Conservation (phyloP, 2,888 invertebrate genomes). For the Artemia sinica region DNA sequence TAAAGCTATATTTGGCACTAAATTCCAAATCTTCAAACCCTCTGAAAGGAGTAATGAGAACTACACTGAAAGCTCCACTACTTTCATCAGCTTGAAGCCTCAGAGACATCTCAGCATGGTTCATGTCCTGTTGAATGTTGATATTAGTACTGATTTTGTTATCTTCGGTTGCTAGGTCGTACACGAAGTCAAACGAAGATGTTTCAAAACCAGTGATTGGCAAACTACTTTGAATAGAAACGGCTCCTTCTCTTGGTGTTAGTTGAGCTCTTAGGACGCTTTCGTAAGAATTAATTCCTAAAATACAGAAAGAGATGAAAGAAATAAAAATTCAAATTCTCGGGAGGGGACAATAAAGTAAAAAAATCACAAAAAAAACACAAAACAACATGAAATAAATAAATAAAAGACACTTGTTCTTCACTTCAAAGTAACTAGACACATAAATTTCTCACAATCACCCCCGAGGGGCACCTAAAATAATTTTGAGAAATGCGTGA, state of each 20-base stretch:
- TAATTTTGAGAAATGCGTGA: no score
- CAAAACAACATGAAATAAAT: no score
- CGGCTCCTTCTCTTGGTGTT: not conserved
- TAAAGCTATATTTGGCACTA: conserved; percentile 2
- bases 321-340: no score
- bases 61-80: not conserved
- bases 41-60: conserved; percentile 22
- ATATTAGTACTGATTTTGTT: not conserved
- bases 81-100: not conserved
- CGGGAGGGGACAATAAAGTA: no score
- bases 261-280: not conserved
- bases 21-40: conserved; percentile 16
- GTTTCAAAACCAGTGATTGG: conserved; percentile 4
- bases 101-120: not conserved
- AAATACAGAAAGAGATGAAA: not conserved
- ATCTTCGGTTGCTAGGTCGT: not conserved
- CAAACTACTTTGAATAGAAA: not conserved
- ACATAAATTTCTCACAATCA: no score
- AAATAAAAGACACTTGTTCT: no score
- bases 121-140: not conserved
- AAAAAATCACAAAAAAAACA: no score
- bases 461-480: no score
- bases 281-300: not conserved
- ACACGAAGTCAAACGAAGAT: conserved; percentile 8
- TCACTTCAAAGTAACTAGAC: no score